These are phyloP conservation scores for Naso thynnoides DNA, from an alignment of 2,797 vertebrate species.

Conservation along the genomic window DNA sequence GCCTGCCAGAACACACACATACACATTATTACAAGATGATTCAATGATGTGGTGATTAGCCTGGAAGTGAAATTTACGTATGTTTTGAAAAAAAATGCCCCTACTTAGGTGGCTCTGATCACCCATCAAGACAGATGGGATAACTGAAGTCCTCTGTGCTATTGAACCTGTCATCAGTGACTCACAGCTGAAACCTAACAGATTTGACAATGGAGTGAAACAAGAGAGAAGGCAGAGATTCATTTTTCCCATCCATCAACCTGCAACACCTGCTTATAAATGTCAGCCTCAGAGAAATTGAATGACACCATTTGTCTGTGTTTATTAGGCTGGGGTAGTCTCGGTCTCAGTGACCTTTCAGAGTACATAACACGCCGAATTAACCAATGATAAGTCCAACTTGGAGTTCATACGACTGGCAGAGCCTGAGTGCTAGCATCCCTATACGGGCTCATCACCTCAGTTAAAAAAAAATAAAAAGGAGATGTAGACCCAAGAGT, in stretches of 20 bases:
- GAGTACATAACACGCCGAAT: conserved; percentile 45
- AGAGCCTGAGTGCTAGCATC: conserved; percentile 15
- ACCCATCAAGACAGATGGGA: conserved; percentile 39
- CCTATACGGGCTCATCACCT: conserved; percentile 17
- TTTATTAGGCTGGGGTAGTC: conserved; percentile 74
- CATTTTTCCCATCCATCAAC: conserved; percentile 64
- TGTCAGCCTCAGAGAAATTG: conserved; percentile 71
- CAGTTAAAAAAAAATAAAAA: conserved; percentile 4
- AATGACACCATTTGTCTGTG: conserved; percentile 74
- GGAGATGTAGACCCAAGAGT: conserved; percentile 6
- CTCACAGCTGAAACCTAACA: conserved; percentile 25
- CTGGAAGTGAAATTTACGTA: not conserved
- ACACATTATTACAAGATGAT: not conserved
- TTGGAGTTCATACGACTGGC: conserved; percentile 26
- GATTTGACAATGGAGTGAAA: conserved; percentile 41
- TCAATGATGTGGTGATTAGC: not conserved
- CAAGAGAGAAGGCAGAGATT: conserved; percentile 38
- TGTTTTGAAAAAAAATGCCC: not conserved
- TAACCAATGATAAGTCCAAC: conserved; percentile 60
- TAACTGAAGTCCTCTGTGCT: conserved; percentile 9
- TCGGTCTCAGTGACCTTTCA: conserved; percentile 62
- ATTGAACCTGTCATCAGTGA: conserved; percentile 20
- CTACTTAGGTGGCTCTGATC: not conserved
- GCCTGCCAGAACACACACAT: conserved; percentile 2
- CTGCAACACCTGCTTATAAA: conserved; percentile 65